Percentiles rank a stretch among this genome's conserved stretches.
phyloP scores from a whole-genome alignment of 2,888 invertebrate genomes.

The Aphodius granarius region DNA sequence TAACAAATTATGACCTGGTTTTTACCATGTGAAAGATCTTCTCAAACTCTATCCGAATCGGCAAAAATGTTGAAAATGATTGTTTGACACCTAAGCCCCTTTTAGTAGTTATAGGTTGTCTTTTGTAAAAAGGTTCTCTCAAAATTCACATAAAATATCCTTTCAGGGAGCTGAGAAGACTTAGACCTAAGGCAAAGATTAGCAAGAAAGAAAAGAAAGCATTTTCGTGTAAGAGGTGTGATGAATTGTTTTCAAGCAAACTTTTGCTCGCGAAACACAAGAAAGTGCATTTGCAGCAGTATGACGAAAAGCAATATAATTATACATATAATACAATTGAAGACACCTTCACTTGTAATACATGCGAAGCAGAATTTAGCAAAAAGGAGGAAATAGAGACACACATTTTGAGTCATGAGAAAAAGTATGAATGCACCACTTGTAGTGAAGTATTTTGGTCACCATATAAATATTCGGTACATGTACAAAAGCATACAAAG shows the following conservation, averaged over 20 bases:
- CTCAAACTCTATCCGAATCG: too few species aligned
- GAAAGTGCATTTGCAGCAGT: conserved; percentile 25
- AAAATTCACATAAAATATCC: not conserved
- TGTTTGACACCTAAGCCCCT: too few species aligned
- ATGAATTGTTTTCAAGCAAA: conserved; percentile 1
- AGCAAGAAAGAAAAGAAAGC: not conserved
- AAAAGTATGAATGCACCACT: conserved; percentile 16
- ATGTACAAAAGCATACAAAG: conserved; percentile 40
- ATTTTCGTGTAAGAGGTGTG: not conserved
- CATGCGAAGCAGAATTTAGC: conserved; percentile 42
- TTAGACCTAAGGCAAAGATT: not conserved
- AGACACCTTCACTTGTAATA: conserved; percentile 41
- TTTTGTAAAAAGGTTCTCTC: not conserved
- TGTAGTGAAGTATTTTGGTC: conserved; percentile 42
- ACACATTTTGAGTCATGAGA: conserved; percentile 39
- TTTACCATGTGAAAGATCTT: too few species aligned
- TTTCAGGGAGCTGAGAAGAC: not conserved
- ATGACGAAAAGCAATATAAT: conserved; percentile 23
- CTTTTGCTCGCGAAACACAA: conserved; percentile 39
- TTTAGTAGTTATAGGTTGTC: not conserved
- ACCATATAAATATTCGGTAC: conserved; percentile 45
- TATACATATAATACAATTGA: conserved; percentile 35
- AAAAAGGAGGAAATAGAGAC: conserved; percentile 40
- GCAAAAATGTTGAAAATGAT: too few species aligned
- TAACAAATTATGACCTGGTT: too few species aligned